phyloP scores from a whole-genome alignment of 1,140 invertebrate species.

The Drosophila chauvacae region DNA sequence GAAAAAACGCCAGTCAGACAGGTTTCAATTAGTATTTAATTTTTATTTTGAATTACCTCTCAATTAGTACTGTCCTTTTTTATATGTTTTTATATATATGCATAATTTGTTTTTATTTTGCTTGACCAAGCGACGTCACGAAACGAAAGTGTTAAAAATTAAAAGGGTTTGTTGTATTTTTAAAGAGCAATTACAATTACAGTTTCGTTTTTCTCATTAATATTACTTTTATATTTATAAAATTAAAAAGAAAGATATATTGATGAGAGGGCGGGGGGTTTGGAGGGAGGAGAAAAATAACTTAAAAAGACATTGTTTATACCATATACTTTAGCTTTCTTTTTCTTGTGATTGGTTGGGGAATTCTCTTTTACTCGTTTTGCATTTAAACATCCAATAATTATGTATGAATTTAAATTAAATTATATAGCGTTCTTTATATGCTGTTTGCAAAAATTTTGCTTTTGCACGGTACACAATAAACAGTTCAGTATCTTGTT shows the following conservation, averaged over 20 bases:
- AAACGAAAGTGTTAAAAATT: constrained; percentile 68
- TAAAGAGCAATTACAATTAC: constrained; percentile 81
- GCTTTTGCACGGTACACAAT: constrained; percentile 38
- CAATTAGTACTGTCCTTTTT: constrained; percentile 70
- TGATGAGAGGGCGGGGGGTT: constrained; percentile 69
- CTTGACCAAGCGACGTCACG: constrained; percentile 67
- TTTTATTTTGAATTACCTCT: constrained; percentile 78
- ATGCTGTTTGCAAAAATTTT: constrained; percentile 68
- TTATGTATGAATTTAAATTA: constrained; percentile 78
- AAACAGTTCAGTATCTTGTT: constrained; percentile 43
- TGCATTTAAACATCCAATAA: constrained; percentile 69
- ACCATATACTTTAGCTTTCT: constrained; percentile 73
- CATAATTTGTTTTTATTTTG: constrained; percentile 49
- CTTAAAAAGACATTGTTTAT: constrained; percentile 76
- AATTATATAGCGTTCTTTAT: constrained; percentile 78
- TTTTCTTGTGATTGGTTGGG: constrained; percentile 50
- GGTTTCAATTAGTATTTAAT: constrained; percentile 53
- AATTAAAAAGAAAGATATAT: constrained; percentile 82
- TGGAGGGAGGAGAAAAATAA: constrained; percentile 54
- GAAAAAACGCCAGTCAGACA: constrained; percentile 21
- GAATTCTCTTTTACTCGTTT: constrained; percentile 48
- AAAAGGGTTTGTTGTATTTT: constrained; percentile 73
- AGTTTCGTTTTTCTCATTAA: constrained; percentile 80
- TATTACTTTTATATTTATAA: constrained; percentile 82
- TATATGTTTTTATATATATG: constrained; percentile 63